These are phyloP conservation scores for Dicyrtomina minuta DNA, from an alignment of 2,888 invertebrate genomes.

Conservation along the genomic window DNA sequence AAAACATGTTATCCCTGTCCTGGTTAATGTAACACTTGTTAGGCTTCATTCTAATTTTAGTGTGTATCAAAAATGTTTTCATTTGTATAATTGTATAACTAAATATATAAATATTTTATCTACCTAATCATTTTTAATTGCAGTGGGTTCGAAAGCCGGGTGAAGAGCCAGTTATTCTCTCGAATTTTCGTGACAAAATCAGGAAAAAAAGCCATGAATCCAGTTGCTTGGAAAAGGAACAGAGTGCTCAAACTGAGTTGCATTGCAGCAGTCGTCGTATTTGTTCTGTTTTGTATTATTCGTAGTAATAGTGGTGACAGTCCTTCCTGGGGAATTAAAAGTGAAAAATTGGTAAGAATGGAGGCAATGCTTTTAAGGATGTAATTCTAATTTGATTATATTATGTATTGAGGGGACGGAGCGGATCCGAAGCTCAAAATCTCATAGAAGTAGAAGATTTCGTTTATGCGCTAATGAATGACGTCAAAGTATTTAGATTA, in stretches of 20 bases:
- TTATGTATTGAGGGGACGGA: not conserved
- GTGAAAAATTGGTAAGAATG: conserved; percentile 32
- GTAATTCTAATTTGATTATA: not conserved
- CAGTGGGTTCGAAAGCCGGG: conserved; percentile 12
- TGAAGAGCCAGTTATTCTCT: conserved; percentile 14
- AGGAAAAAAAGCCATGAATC: conserved; percentile 40
- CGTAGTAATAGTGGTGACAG: conserved; percentile 34
- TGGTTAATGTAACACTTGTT: no score
- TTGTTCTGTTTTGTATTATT: conserved; percentile 32
- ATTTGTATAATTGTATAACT: not conserved
- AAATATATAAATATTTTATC: not conserved
- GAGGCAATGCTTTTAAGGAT: not conserved
- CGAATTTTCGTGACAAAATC: not conserved
- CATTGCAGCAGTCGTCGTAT: conserved; percentile 36
- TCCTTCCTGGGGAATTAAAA: conserved; percentile 44
- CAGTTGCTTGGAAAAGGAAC: conserved; percentile 48
- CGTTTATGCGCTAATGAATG: no score
- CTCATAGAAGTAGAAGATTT: no score
- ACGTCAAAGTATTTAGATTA: no score
- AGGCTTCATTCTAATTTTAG: conserved; percentile 1
- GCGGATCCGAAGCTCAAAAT: no score
- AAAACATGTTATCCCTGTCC: no score
- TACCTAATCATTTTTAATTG: not conserved
- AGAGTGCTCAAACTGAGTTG: conserved; percentile 45
- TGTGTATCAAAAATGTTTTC: not conserved